phyloP scores from a whole-genome alignment of 2,113 vertebrate species.

The Ovibos moschatus region DNA sequence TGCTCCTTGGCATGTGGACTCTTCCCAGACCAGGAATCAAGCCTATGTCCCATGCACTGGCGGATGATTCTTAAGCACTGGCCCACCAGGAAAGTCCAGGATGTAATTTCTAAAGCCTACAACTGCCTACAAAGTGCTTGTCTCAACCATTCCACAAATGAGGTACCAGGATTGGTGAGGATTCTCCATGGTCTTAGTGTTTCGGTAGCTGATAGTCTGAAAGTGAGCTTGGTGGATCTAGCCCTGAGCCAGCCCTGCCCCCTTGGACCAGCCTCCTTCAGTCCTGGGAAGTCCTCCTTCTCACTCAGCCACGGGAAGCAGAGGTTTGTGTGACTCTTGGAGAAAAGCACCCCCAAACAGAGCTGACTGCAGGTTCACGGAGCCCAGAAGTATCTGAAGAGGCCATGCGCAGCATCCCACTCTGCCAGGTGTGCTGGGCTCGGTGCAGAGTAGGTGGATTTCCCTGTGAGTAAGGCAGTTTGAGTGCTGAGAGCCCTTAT shows the following conservation, averaged over 20 bases:
- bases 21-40: background rate
- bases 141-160: background rate
- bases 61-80: background rate
- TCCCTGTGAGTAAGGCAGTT: background rate
- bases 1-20: background rate
- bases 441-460: too few relatives aligned
- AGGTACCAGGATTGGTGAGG: background rate
- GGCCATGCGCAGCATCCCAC: rapidly evolving
- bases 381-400: background rate
- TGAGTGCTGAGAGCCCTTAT: background rate
- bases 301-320: background rate
- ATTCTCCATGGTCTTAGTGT: background rate
- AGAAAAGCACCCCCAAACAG: background rate
- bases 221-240: background rate
- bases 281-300: too few relatives aligned
- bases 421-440: background rate
- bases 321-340: background rate
- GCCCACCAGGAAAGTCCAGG: background rate
- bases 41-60: background rate
- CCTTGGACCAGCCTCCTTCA: background rate
- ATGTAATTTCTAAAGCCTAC: background rate
- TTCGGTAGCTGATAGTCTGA: background rate
- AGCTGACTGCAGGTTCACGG: background rate
- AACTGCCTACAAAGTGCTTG: background rate
- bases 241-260: background rate